A percentile compares a stretch with the other conserved stretches of the same genome.
Evolutionary conservation across 2,797 vertebrate genomes (phyloP).

Genomic region (Tragopan temminckii): DNA sequence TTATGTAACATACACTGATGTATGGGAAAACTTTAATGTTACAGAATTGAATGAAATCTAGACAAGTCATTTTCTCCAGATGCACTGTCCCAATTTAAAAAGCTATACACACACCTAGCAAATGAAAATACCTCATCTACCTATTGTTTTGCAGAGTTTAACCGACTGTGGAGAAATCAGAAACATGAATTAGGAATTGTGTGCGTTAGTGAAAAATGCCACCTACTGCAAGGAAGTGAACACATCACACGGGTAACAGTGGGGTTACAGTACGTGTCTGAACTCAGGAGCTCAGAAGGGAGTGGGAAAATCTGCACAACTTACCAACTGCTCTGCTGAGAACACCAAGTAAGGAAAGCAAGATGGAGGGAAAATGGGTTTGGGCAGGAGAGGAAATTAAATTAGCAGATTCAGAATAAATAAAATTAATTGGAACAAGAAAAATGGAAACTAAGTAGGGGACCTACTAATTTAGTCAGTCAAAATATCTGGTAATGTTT

Average conservation of each 20-base stretch:
- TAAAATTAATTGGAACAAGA: conserved; percentile 39
- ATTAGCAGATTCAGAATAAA: conserved; percentile 59
- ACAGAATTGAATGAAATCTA: conserved; percentile 13
- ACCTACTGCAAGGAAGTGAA: conserved; percentile 66
- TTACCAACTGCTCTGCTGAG: conserved; percentile 79
- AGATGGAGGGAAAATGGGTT: conserved; percentile 66
- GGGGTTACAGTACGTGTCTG: conserved; percentile 46
- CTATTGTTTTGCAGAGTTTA: not conserved
- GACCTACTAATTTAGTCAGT: not conserved
- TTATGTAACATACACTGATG: not conserved
- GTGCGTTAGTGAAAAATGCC: conserved; percentile 71
- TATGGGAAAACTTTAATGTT: not conserved
- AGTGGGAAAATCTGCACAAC: conserved; percentile 57
- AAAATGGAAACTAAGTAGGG: conserved; percentile 23
- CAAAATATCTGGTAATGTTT: not conserved
- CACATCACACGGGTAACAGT: conserved; percentile 9
- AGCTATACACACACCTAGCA: not conserved
- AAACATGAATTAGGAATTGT: not conserved
- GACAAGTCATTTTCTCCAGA: not conserved
- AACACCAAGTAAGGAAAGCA: conserved; percentile 75
- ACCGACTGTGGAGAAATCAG: conserved; percentile 10
- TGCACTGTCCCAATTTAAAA: not conserved
- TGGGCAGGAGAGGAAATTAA: conserved; percentile 74
- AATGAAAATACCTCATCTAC: not conserved
- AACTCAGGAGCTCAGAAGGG: conserved; percentile 31